Base-by-base conservation (phyloP, 2,797 vertebrate genomes). In the Betta splendens region DNA sequence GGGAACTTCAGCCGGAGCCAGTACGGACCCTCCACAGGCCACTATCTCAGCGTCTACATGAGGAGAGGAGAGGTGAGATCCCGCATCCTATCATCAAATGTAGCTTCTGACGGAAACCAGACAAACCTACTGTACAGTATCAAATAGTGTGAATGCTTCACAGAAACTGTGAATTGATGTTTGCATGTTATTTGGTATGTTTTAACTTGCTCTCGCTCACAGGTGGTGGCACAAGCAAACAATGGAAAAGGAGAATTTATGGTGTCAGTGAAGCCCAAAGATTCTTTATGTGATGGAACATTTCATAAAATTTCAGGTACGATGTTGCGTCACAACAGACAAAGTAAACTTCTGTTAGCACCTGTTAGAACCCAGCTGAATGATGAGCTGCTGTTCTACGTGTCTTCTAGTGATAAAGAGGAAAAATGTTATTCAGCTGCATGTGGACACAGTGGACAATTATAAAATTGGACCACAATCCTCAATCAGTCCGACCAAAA, bases 271-370 rank as follows among this genome's bases (percentile, higher is more conserved):
- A 89, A 79, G 51, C 93, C 94, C 5, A 86, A 91, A 73, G 79
- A 76, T 15, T 82, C 92, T 58, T 83, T 98, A 18, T 94, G 94
- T 80, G 91, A 95, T 17, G 95, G 95, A 20, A 79, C 72, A 32
- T 96, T 95, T 91, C 96, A 98, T 71, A 92, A 91, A 7, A 85
- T 98, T 63, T 87, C 93, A 93, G 95, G 97, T 98, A 93, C 5
- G 62, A 44, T 16, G 37, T 48, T 6, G 39, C 25, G 11, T 29
- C 10, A 39, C n/a, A n/a, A n/a, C n/a, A 37, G 3, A 38, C 2
- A 18, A 40, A 39, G 13, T 8, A 17, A 54, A 40, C 1, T 35
- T 5, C 15, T 47, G 12, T 2, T 9, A 22, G 7, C n/a, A 15
- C 3, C 15, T 3, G 7, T 25, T 2, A 21, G 18, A 6, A 25